Base-by-base conservation (phyloP, 2,888 invertebrate species). In the Cantharis rufa region DNA sequence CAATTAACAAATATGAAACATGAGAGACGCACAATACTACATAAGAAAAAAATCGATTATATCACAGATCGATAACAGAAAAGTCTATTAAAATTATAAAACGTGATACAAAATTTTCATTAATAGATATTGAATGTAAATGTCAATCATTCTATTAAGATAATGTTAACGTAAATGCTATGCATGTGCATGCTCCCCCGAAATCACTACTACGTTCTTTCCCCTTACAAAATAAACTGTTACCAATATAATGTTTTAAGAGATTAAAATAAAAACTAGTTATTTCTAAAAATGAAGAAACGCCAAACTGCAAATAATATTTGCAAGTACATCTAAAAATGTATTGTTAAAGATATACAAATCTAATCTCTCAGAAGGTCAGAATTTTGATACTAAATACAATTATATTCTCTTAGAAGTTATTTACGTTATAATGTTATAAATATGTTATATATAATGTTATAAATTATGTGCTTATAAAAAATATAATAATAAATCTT, bases 131-230 rank as follows among this genome's bases (percentile, higher is more conserved):
- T 85, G 83, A 86, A 86, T 86, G 84, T 83, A 85, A 83, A 83
- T 85, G 87, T 87, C 87, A 87, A 86, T 87, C 87, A 87, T 84
- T 81, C 82, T 81, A 85, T 86, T 86, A 86, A 87, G 87, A 87
- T 86, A 86, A 87, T 86, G 84, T 82, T 79, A 80, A 82, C 80
- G 81, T 78, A 81, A 48, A 81, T 82, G 80, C 78, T 80, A 80
- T 80, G 84, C 82, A 83, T 82, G 81, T 81, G 82, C 80, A 77
- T 75, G 69, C 76, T 77, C 79, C 77, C 73, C 11, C 15, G n/a
- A 70, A 18, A 62, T 24, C 15, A 16, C 13, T 68, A 21, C 32
- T 16, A 16, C 48, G 32, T 68, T 68, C 13, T 11, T 66, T 68
- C 18, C 64, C 18, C 27, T 62, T 66, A 66, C 21, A 66, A 16